These are phyloP conservation scores for Platynereis dumerilii DNA, from an alignment of 2,888 invertebrate species.

Conservation along the genomic window DNA sequence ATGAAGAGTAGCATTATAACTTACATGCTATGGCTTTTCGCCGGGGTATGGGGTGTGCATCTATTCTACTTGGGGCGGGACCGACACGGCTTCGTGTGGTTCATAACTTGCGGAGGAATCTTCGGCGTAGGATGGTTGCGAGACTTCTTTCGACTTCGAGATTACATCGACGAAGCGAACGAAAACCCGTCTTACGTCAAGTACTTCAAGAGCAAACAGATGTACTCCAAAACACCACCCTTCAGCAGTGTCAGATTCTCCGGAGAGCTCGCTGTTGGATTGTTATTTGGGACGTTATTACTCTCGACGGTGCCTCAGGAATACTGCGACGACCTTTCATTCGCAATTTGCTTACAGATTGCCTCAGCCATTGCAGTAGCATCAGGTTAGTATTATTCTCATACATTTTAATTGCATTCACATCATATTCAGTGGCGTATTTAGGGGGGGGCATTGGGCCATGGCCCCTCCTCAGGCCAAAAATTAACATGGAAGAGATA, in stretches of 20 bases:
- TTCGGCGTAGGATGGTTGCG: slow-evolving; percentile 84
- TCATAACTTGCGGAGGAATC: slow-evolving; percentile 83
- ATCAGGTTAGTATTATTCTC: slow-evolving; percentile 36
- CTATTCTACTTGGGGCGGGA: slow-evolving; percentile 89
- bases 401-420: no score
- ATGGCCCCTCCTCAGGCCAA: no score
- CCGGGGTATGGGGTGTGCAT: slow-evolving; percentile 87
- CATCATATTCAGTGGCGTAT: no score
- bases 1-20: slow-evolving; percentile 69
- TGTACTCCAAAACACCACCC: slow-evolving; percentile 43
- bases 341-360: slow-evolving; percentile 6
- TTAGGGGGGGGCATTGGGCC: no score
- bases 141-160: slow-evolving; percentile 83
- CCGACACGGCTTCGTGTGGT: slow-evolving; percentile 88
- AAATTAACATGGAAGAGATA: no score
- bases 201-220: slow-evolving; percentile 71
- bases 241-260: slow-evolving; percentile 39
- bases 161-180: slow-evolving; percentile 78
- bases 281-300: slow-evolving; percentile 43
- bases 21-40: slow-evolving; percentile 85
- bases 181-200: slow-evolving; percentile 53
- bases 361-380: slow-evolving; percentile 29
- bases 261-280: slow-evolving; percentile 49
- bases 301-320: slow-evolving; percentile 31
- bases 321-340: background rate